A percentile compares a stretch with the other conserved stretches of the same genome.
phyloP scores from a whole-genome alignment of 2,797 vertebrate genomes.

The Crossoptilon crossoptilon region DNA sequence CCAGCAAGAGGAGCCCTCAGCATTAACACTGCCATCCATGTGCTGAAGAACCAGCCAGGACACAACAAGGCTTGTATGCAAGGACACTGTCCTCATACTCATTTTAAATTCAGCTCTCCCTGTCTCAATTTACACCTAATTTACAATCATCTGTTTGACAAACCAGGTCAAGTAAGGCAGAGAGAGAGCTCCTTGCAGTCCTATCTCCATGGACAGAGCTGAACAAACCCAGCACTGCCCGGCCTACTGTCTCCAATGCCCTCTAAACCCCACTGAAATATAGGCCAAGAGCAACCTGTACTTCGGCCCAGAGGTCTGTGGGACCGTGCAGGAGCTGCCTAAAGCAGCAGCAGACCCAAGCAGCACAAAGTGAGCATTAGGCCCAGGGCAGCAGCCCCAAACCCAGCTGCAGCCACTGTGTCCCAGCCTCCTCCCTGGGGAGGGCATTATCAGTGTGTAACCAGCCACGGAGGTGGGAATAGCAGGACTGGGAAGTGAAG shows the following conservation, averaged over 20 bases:
- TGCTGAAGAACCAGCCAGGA: neutral
- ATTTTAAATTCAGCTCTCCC: neutral
- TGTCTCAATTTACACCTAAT: neutral
- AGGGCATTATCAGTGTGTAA: slow-evolving; percentile 21
- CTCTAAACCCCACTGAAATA: neutral
- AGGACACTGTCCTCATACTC: fast-evolving
- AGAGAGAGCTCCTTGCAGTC: neutral
- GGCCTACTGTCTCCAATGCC: no score
- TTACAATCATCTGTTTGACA: fast-evolving
- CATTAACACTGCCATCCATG: neutral
- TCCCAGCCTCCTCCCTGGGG: slow-evolving; percentile 7
- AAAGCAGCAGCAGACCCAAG: neutral
- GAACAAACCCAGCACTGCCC: fast-evolving
- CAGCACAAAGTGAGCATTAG: no score
- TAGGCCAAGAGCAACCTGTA: neutral
- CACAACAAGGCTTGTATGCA: fast-evolving
- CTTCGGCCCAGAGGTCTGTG: neutral
- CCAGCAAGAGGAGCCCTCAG: neutral
- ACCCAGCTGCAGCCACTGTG: slow-evolving; percentile 11
- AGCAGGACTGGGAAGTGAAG: neutral
- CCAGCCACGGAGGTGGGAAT: slow-evolving; percentile 47
- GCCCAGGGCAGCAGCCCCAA: neutral
- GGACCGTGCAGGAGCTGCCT: neutral
- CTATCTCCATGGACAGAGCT: fast-evolving
- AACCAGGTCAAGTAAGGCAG: neutral